Evolutionary conservation across 2,113 vertebrate genomes (phyloP), one percentile per base, ranked within the genome.

Genomic region (Alethe castanea): DNA sequence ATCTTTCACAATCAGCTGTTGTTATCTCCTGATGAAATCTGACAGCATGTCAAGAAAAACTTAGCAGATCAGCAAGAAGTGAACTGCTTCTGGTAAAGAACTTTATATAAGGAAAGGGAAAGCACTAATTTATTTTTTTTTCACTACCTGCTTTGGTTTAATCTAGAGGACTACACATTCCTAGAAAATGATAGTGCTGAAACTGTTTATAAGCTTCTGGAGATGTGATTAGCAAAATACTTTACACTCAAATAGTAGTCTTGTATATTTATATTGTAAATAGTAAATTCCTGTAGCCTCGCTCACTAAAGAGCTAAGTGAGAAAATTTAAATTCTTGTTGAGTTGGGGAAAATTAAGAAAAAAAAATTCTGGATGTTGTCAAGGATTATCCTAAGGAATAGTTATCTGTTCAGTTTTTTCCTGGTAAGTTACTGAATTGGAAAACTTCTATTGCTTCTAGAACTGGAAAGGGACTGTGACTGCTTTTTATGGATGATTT

Each of bases 1-100:
- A 76, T 76, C 31, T 93, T 94, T 90, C 38, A 77, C 52, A 80
- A 47, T 94, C 85, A 83, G 47, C 79, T 88, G 66, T 91, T 95
- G 54, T 92, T 88, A 59, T 47, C 52, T 95, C 6, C 52, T 85
- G 92, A 94, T 85, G 62, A 92, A 92, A 85, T 52, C 42, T 91
- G 91, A 92, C 92, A 96, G 76, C 57, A 8, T 65, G 87, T 94
- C 79, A 94, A 86, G 69, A 81, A 95, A 95, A 93, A 56, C 91
- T 48, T 66, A 60, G 2, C 86, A 74, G 45, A 88, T 88, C 69
- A 92, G 77, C 48, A 77, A 92, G 59, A 91, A 92, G 31, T 76
- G 26, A 56, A 53, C 45, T 78, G 35, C 73, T 95, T 72, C 73
- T 90, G 45, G 18, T 92, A 76, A 80, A 83, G 38, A 91, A 35